Conservation (phyloP, 2,797 vertebrate genomes). For the Sebastes itinus region DNA sequence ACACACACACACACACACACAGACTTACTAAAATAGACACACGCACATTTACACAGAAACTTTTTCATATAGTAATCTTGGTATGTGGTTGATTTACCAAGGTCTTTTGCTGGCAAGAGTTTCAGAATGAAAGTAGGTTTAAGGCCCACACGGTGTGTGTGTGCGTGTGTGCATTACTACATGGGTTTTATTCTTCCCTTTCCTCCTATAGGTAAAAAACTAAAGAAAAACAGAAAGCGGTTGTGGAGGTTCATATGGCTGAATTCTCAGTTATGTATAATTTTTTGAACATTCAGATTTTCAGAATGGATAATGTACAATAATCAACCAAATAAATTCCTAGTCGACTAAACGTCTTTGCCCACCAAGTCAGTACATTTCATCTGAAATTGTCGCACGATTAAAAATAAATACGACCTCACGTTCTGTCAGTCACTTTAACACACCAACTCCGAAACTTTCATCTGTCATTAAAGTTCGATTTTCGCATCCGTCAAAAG, state of each 20-base stretch:
- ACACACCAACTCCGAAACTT: too few relatives aligned
- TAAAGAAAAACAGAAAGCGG: background rate
- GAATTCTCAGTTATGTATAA: background rate
- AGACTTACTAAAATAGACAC: background rate
- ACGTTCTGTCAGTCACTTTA: too few relatives aligned
- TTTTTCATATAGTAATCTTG: conserved; percentile 16
- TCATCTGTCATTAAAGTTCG: too few relatives aligned
- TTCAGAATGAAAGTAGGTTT: conserved; percentile 6
- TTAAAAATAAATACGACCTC: too few relatives aligned
- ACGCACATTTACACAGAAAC: background rate
- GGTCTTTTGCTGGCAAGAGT: conserved; percentile 7
- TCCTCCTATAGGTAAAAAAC: conserved; percentile 29
- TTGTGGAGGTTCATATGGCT: background rate
- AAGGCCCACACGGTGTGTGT: background rate
- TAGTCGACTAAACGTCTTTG: too few relatives aligned
- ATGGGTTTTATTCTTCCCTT: background rate
- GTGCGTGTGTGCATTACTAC: background rate
- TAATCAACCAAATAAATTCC: background rate
- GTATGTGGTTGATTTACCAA: conserved; percentile 41
- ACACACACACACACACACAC: background rate
- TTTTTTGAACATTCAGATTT: background rate
- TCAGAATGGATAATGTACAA: background rate
- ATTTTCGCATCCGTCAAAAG: too few relatives aligned
- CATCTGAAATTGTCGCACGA: too few relatives aligned
- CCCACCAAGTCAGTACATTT: too few relatives aligned